Evolutionary conservation across 2,888 invertebrate genomes (phyloP), one percentile per base, ranked within the genome.

Genomic region (Temnothorax rugatulus): DNA sequence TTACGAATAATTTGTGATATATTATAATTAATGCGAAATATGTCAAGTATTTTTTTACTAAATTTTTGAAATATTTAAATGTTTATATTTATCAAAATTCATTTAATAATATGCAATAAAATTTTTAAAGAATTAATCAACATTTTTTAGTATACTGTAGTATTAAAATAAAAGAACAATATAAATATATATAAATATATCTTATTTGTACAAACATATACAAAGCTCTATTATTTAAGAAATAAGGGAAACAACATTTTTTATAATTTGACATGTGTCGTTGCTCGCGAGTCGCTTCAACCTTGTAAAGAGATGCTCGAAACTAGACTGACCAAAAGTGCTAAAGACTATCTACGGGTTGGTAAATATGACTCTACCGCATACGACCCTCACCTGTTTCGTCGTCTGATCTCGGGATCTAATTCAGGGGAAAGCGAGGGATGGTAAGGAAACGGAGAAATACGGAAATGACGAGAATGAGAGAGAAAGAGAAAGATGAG

Each of bases 331-430:
- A 84, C 76, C 68, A n/a, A 66, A 84, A 84, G 84, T 74, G 74
- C 34, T 59, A 73, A 47, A 61, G 71, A 73, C 64, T 50, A 83
- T 69, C 63, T 76, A 66, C 61, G 76, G 64, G 59, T 75, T 47
- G 18, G 73, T 76, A 85, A 85, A 83, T 86, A 84, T 87, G 74
- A 86, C 83, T 77, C 68, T 75, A 76, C 66, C 82, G 61, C 82
- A 66, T 59, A 85, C 59, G 68, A 63, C 63, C 64, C 74, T 86
- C 81, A 83, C 66, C 54, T 86, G 81, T 84, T 76, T 83, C 84
- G 69, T 66, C 77, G 77, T 85, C 84, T 84, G 85, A 85, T 82
- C 76, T 73, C 68, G 47, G 5, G 25, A 57, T 75, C 68, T 82
- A 81, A 81, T 73, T 47, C 47, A 59, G 50, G 3, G 59, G 44